These are phyloP conservation scores for Pammene fasciana DNA, from an alignment of 2,888 invertebrate genomes.

Conservation along the genomic window DNA sequence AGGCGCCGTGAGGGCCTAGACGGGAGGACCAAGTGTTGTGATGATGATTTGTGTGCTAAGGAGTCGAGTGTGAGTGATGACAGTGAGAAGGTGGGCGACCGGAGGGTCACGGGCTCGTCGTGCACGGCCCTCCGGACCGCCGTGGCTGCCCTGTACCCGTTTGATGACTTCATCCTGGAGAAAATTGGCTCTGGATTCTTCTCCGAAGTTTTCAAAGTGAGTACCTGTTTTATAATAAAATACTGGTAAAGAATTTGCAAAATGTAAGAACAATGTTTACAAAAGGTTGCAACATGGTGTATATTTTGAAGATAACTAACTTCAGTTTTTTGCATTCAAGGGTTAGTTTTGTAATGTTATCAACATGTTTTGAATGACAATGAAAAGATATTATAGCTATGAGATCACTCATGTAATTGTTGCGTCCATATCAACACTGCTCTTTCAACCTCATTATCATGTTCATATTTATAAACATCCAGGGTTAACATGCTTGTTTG, in stretches of 20 bases:
- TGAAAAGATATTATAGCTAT: no score
- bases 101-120: slow-evolving; percentile 83
- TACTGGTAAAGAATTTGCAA: not conserved
- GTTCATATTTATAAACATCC: slow-evolving; percentile 10
- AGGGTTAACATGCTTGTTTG: slow-evolving; percentile 16
- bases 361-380: not conserved
- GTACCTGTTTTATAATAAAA: slow-evolving; percentile 52
- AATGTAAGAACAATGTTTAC: not conserved
- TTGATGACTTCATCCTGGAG: slow-evolving; percentile 96
- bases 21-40: slow-evolving; percentile 73
- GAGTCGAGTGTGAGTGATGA: slow-evolving; percentile 80
- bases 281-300: not conserved
- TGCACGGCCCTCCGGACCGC: slow-evolving; percentile 96
- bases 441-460: not conserved
- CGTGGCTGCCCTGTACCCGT: slow-evolving; percentile 94
- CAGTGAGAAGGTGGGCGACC: slow-evolving; percentile 75
- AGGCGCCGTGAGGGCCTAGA: slow-evolving; percentile 65
- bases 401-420: not conserved
- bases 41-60: slow-evolving; percentile 73
- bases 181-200: slow-evolving; percentile 98
- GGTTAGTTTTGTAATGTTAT: no score
- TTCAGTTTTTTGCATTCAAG: not conserved
- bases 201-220: slow-evolving; percentile 98
- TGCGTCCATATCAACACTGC: not conserved
- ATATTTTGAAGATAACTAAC: slow-evolving; percentile 6